These are phyloP conservation scores for Misgurnus anguillicaudatus DNA, from an alignment of 2,113 vertebrate species.

Conservation along the genomic window DNA sequence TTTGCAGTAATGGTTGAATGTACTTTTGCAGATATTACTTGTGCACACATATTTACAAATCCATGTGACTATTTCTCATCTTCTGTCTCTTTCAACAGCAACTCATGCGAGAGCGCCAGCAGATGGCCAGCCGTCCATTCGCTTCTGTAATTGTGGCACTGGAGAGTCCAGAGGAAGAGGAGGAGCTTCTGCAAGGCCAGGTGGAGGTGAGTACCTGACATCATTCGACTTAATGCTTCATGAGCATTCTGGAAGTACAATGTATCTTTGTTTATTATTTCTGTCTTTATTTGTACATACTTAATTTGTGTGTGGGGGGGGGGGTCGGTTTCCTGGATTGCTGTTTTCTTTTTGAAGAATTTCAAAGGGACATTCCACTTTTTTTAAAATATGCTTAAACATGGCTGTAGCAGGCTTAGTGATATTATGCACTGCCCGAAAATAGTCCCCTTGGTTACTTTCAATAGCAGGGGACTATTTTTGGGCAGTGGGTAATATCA, in stretches of 20 bases:
- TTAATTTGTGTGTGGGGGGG: no score
- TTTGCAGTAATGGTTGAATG: no score
- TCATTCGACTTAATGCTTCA: constrained; percentile 2
- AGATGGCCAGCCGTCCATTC: constrained; percentile 95
- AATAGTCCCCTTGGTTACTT: no score
- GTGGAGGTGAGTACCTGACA: constrained; percentile 24
- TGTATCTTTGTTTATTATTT: background rate
- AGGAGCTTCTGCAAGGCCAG: constrained; percentile 65
- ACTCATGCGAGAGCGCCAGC: constrained; percentile 91
- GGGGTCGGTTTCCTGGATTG: no score
- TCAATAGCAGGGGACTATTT: no score
- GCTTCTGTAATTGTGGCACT: constrained; percentile 87
- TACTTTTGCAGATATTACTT: no score
- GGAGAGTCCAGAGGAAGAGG: constrained; percentile 70
- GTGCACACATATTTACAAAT: background rate
- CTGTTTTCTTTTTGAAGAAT: no score
- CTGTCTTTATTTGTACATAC: constrained; percentile 1
- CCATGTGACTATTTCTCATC: background rate
- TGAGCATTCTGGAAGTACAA: background rate
- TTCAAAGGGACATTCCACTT: no score
- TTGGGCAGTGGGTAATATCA: no score
- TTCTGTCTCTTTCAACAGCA: constrained; percentile 73
- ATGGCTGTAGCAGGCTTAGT: no score
- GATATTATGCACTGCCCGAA: no score
- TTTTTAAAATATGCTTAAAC: no score